Evolutionary conservation across 2,797 vertebrate species (phyloP).

Genomic region (Pipistrellus nathusii): DNA sequence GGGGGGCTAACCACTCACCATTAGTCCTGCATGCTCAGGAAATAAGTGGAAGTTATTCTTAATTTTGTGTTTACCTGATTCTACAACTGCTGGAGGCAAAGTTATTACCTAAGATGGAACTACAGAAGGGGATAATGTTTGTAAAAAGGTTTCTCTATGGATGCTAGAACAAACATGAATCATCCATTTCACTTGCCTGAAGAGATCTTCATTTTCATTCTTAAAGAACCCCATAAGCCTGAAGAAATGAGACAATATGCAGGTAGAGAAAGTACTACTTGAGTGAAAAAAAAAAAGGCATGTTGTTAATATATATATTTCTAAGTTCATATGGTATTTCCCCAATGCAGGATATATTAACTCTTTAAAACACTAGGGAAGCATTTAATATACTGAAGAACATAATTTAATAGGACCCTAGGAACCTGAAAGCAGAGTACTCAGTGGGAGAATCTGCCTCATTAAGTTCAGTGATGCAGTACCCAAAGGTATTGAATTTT

Average conservation of each 20-base stretch:
- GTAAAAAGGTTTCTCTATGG: not conserved
- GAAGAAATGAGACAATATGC: not conserved
- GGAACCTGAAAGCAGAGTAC: constrained; percentile 37
- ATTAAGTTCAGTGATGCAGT: constrained; percentile 72
- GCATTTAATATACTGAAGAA: constrained; percentile 48
- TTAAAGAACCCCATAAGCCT: not conserved
- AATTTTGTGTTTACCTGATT: not conserved
- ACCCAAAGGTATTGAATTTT: constrained; percentile 74
- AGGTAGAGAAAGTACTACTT: not conserved
- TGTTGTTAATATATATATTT: not conserved
- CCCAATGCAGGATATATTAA: not conserved
- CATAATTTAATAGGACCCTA: constrained; percentile 56
- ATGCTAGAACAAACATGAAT: not conserved
- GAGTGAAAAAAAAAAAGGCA: not conserved
- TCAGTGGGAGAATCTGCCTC: constrained; percentile 65
- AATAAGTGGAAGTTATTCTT: not conserved
- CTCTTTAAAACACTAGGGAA: constrained; percentile 53
- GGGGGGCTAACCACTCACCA: not conserved
- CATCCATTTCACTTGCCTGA: not conserved
- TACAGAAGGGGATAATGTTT: not conserved
- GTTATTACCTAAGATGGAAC: not conserved
- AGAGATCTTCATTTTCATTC: not conserved
- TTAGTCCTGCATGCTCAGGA: not conserved
- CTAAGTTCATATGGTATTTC: not conserved
- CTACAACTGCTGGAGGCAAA: not conserved